Base-by-base conservation (phyloP, 1,140 invertebrate genomes). In the Acyrthosiphon pisum region DNA sequence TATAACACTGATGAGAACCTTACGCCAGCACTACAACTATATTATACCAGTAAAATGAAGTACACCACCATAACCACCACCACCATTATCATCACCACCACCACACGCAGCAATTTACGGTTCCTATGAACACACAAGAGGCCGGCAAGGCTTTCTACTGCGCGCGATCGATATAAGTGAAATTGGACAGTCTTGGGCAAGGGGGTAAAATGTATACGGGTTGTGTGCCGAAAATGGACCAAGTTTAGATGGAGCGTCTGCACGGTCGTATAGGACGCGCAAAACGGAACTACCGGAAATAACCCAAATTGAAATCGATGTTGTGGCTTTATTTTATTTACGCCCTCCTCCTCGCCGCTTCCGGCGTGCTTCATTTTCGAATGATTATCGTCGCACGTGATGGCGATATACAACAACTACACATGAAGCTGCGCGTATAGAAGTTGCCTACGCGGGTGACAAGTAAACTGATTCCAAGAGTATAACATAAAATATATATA, bases 251-350 rank as follows among this genome's bases (percentile, higher is more conserved):
- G 6, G 6, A 7, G 22, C n/a, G 46, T 53, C 44, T 88, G 3
- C 26, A 11, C 56, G 30, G 56, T 60, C 3, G 30, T 60, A 30
- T 30, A 22, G 46, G 26, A 50, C 8, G 46, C 22, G 14, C n/a
- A 22, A 88, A 50, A 50, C n/a, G 30, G 30, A 87, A 87, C 84
- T n/a, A 48, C 44, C 48, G 48, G 48, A 50, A 50, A 8, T 50
- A 37, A 68, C 37, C 37, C 56, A 90, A 90, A 90, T 90, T 60
- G 53, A 90, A 68, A 90, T 68, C 89, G 26, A 23, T 60, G 50
- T 56, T 41, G 88, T 14, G 53, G 41, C 48, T 88, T 88, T 87
- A 87, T 87, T 87, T 87, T 50, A 50, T 50, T 30, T 50, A 50
- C 46, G 46, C 30, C n/a, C 18, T 35, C n/a, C 48, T 35, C 44